phyloP scores from a whole-genome alignment of 1,140 invertebrate species.

The Calliopsis andreniformis region DNA sequence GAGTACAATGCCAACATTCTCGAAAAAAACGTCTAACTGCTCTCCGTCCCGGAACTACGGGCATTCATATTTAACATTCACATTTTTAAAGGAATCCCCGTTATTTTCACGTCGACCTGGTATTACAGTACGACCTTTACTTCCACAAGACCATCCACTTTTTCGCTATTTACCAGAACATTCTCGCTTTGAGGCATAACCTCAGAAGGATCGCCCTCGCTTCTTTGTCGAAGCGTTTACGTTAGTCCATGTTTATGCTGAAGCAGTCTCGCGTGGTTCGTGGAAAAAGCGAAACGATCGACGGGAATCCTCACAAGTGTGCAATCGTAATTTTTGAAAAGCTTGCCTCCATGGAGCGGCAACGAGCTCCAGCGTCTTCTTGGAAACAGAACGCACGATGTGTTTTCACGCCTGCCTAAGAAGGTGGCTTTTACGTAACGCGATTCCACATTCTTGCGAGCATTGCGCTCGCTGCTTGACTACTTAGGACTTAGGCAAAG shows the following conservation, averaged over 20 bases:
- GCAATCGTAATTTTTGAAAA: slow-evolving; percentile 41
- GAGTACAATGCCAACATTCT: too few species aligned
- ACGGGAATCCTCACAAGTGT: slow-evolving; percentile 8
- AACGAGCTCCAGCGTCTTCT: slow-evolving; percentile 36
- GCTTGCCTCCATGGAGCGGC: slow-evolving; percentile 29
- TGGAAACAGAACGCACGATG: slow-evolving; percentile 53
- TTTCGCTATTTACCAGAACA: slow-evolving; percentile 1
- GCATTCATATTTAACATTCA: slow-evolving; percentile 11
- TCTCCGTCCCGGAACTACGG: slow-evolving; percentile 6
- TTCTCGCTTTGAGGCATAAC: slow-evolving; percentile 16
- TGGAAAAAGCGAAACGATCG: slow-evolving; percentile 48
- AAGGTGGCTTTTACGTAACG: slow-evolving; percentile 58
- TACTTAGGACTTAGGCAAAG: slow-evolving; percentile 21
- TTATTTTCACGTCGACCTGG: slow-evolving; percentile 14
- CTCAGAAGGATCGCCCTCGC: slow-evolving; percentile 6
- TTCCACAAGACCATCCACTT: slow-evolving; percentile 22
- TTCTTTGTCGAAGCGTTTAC: neutral
- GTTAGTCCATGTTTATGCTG: slow-evolving; percentile 49
- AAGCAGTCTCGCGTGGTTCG: slow-evolving; percentile 31
- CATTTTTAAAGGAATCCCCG: slow-evolving; percentile 33
- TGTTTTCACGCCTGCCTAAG: slow-evolving; percentile 68
- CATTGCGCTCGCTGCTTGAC: slow-evolving; percentile 24
- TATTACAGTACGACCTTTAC: slow-evolving; percentile 20
- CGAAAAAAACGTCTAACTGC: neutral
- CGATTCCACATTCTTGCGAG: slow-evolving; percentile 56